These are phyloP conservation scores for Puffinus mauretanicus DNA, from an alignment of 2,113 vertebrate species.

Conservation along the genomic window DNA sequence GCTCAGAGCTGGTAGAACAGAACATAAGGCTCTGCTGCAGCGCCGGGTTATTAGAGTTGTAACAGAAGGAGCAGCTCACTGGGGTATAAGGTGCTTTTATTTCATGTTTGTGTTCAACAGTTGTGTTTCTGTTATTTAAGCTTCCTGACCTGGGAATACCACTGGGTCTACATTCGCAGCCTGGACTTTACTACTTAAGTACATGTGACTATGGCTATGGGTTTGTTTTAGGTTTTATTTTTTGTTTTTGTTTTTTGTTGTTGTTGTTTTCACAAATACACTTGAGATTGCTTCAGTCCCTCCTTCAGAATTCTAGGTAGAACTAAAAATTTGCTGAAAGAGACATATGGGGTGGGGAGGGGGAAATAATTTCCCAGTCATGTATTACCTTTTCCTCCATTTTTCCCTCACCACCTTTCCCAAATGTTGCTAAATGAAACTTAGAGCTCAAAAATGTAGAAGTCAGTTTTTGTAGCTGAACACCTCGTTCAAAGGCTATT, in stretches of 20 bases:
- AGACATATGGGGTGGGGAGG: not conserved
- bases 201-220: not conserved
- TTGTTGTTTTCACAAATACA: not conserved
- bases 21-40: not conserved
- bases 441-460: not conserved
- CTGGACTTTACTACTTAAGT: not conserved
- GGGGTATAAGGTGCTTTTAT: not conserved
- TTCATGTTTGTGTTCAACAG: not conserved
- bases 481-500: not conserved
- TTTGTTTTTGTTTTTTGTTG: no score
- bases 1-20: not conserved
- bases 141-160: not conserved
- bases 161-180: not conserved
- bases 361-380: not conserved
- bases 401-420: not conserved
- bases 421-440: not conserved
- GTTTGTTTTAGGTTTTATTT: not conserved
- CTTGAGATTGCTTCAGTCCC: not conserved
- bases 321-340: not conserved
- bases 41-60: not conserved
- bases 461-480: not conserved
- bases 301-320: not conserved
- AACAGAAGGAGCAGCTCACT: not conserved
- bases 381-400: not conserved
- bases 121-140: not conserved